These are phyloP conservation scores for Falco cherrug DNA, from an alignment of 2,797 vertebrate genomes.

Conservation along the genomic window DNA sequence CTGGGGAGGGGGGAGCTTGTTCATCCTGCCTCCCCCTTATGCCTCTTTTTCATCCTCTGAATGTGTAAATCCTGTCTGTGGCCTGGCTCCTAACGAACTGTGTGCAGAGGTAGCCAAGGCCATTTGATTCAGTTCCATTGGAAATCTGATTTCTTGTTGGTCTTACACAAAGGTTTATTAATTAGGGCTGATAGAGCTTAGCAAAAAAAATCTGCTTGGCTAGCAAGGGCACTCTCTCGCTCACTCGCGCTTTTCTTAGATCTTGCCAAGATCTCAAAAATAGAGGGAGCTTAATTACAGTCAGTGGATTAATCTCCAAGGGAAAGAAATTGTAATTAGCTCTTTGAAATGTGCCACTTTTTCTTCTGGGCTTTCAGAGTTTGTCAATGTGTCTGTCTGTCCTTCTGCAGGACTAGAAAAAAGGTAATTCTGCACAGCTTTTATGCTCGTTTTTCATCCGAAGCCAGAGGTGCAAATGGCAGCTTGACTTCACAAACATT, in stretches of 20 bases:
- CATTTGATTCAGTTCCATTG: conserved; percentile 75
- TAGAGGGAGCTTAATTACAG: conserved; percentile 80
- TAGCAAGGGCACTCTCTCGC: conserved; percentile 68
- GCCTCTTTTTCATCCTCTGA: conserved; percentile 34
- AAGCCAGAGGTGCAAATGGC: conserved; percentile 66
- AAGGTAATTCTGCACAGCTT: conserved; percentile 68
- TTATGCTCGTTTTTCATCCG: conserved; percentile 68
- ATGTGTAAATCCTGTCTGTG: conserved; percentile 36
- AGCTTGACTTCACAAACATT: conserved; percentile 71
- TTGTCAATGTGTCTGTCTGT: conserved; percentile 76
- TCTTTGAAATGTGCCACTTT: conserved; percentile 77
- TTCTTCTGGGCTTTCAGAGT: conserved; percentile 70
- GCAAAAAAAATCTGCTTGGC: conserved; percentile 78
- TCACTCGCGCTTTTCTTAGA: conserved; percentile 76
- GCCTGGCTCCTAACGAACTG: conserved; percentile 49
- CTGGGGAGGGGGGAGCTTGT: not conserved
- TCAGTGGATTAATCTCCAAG: conserved; percentile 80
- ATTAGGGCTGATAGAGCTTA: conserved; percentile 79
- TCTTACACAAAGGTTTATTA: conserved; percentile 81
- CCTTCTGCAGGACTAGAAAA: conserved; percentile 71
- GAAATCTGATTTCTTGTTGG: conserved; percentile 77
- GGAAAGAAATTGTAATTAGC: conserved; percentile 80
- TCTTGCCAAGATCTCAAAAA: conserved; percentile 83
- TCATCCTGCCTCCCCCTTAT: not conserved
- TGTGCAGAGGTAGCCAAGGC: conserved; percentile 70